Conservation (phyloP, 2,113 vertebrate genomes). For the Monarcha castaneiventris region DNA sequence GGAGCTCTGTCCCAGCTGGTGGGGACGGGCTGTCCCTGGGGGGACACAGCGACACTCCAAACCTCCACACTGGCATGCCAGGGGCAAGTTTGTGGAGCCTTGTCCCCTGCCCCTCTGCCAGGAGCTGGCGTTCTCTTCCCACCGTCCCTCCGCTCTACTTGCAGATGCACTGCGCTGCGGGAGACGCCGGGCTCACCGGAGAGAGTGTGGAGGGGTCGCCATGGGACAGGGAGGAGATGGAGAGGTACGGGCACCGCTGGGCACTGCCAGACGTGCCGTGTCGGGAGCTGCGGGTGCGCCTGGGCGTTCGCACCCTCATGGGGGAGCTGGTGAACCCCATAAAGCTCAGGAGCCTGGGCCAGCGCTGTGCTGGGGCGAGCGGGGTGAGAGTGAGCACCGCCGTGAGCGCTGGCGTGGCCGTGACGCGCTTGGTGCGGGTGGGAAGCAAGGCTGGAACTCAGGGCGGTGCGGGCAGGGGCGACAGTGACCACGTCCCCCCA, state of each 20-base stretch:
- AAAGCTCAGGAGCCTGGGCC: accelerated
- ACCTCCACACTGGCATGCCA: accelerated
- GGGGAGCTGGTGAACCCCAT: background rate
- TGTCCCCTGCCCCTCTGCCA: background rate
- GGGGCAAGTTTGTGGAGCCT: background rate
- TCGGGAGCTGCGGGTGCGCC: background rate
- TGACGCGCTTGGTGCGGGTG: accelerated
- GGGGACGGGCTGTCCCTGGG: background rate
- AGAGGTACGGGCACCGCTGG: background rate
- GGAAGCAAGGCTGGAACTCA: background rate
- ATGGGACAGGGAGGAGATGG: background rate
- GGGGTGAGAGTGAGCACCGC: accelerated
- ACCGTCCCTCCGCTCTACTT: background rate
- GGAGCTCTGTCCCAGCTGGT: background rate
- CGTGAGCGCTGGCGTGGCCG: accelerated
- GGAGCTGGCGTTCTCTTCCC: background rate
- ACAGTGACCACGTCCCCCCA: background rate
- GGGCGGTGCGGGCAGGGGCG: too few species aligned
- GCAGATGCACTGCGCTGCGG: background rate
- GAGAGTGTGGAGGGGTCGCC: background rate
- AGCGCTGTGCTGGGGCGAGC: background rate
- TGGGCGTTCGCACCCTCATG: accelerated
- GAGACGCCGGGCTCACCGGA: accelerated
- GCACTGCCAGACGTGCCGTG: accelerated
- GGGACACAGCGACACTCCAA: accelerated